A percentile compares a stretch with the other conserved stretches of the same genome.
Conservation (phyloP, 2,888 invertebrate species). For the Catocala nupta region DNA sequence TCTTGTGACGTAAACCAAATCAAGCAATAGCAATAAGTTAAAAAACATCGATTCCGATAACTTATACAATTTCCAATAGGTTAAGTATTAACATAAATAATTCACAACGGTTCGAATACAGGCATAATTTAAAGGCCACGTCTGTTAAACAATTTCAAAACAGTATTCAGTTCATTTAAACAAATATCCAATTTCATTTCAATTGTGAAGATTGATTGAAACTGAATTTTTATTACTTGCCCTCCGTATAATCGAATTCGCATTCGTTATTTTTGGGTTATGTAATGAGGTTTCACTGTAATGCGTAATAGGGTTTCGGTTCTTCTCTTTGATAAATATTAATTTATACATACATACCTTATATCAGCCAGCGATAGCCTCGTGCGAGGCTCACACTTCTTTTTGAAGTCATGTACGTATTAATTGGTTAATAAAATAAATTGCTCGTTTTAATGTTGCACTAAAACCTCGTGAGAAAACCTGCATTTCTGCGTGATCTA, state of each 20-base stretch:
- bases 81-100: slow-evolving; percentile 16
- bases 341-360: too few species aligned
- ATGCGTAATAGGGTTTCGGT: too few species aligned
- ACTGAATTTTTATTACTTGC: slow-evolving; percentile 44
- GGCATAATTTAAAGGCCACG: slow-evolving; percentile 15
- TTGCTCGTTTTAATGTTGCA: too few species aligned
- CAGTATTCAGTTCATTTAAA: slow-evolving; percentile 31
- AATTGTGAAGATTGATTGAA: slow-evolving; percentile 52
- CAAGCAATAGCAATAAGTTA: slow-evolving; percentile 29
- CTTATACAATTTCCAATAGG: slow-evolving; percentile 5
- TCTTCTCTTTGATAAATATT: too few species aligned
- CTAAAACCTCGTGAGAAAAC: too few species aligned
- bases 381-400: too few species aligned
- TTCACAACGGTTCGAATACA: slow-evolving; percentile 7
- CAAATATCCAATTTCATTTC: slow-evolving; percentile 33
- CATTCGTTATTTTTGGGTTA: too few species aligned
- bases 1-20: slow-evolving; percentile 1
- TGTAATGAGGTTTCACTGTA: too few species aligned
- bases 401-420: too few species aligned
- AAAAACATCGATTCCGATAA: background rate
- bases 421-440: too few species aligned
- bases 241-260: background rate
- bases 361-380: too few species aligned
- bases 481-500: too few species aligned
- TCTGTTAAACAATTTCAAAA: slow-evolving; percentile 28